Percentiles rank a stretch among this genome's conserved stretches.
phyloP scores from a whole-genome alignment of 2,113 vertebrate genomes.

The Theristicus caerulescens region DNA sequence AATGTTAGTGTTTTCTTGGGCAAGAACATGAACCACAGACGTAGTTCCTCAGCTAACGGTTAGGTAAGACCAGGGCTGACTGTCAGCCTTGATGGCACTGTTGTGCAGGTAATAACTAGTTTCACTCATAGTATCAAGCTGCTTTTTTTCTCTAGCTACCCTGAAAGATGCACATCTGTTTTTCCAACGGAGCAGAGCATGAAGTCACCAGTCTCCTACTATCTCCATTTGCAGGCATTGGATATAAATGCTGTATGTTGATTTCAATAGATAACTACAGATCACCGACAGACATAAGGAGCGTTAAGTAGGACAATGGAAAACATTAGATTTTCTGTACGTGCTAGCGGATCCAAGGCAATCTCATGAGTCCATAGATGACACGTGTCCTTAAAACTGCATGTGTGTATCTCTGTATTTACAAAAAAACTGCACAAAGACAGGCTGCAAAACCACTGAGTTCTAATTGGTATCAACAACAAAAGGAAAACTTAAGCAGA shows the following conservation, averaged over 20 bases:
- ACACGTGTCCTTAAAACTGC: not conserved
- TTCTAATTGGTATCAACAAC: not conserved
- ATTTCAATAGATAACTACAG: not conserved
- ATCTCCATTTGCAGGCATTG: not conserved
- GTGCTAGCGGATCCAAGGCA: not conserved
- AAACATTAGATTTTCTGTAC: not conserved
- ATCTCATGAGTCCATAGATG: not conserved
- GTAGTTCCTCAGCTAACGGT: not conserved
- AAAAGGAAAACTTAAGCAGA: not conserved
- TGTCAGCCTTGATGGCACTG: not conserved
- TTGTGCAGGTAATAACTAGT: not conserved
- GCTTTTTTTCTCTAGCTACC: not conserved
- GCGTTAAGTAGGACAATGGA: not conserved
- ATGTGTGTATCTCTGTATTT: not conserved
- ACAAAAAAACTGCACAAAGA: not conserved
- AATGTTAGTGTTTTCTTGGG: not conserved
- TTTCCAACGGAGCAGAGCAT: not conserved
- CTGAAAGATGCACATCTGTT: not conserved
- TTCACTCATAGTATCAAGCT: not conserved
- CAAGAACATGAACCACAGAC: not conserved
- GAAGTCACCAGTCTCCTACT: not conserved
- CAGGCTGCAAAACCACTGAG: not conserved
- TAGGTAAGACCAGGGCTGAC: not conserved
- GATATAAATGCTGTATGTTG: not conserved
- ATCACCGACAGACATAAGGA: not conserved